phyloP scores from a whole-genome alignment of 2,888 invertebrate genomes.

The Priocnemis perturbator region DNA sequence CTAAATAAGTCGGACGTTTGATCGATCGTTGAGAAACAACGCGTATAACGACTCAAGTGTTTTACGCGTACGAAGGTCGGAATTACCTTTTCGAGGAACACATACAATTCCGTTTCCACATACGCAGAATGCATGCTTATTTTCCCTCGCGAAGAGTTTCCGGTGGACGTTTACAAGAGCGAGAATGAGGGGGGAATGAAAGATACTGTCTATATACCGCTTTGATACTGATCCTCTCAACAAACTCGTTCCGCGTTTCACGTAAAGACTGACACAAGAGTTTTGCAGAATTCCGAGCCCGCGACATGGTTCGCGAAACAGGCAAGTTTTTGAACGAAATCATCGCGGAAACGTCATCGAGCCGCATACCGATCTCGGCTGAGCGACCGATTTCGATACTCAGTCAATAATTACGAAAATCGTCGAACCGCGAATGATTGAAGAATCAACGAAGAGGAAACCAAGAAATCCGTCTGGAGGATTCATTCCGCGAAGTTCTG shows the following conservation, averaged over 20 bases:
- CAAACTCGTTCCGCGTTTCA: background rate
- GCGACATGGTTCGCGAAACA: no score
- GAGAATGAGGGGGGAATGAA: background rate
- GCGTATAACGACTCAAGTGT: no score
- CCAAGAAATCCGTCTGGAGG: background rate
- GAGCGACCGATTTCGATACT: background rate
- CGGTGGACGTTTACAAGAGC: conserved; percentile 41
- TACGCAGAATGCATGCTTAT: conserved; percentile 29
- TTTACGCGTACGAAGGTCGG: no score
- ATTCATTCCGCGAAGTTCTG: background rate
- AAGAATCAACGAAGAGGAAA: background rate
- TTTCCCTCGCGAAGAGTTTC: conserved; percentile 38
- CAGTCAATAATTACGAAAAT: background rate
- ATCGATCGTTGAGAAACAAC: no score
- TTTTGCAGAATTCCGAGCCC: background rate
- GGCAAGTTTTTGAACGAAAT: no score
- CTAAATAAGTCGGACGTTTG: no score
- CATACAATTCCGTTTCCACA: background rate
- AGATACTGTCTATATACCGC: background rate
- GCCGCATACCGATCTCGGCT: background rate
- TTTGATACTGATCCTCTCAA: background rate
- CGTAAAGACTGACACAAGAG: background rate
- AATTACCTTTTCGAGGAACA: no score
- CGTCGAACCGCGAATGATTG: background rate
- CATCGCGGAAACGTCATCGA: no score